These are phyloP conservation scores for Glaucopsyche alexis DNA, from an alignment of 2,888 invertebrate species.

Conservation along the genomic window DNA sequence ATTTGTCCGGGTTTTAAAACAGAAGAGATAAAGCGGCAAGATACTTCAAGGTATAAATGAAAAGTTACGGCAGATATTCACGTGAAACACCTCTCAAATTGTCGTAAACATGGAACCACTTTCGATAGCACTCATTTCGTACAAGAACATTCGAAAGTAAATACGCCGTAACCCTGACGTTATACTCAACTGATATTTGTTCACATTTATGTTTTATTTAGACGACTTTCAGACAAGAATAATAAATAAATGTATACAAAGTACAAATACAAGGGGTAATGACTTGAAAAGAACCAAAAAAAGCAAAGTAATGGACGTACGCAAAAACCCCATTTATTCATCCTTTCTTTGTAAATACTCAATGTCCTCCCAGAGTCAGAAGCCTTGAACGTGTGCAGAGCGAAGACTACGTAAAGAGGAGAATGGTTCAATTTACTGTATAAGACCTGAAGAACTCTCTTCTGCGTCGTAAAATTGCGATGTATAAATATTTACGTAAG, in stretches of 20 bases:
- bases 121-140: slow-evolving; percentile 1
- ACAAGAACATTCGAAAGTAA: slow-evolving; percentile 23
- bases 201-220: neutral
- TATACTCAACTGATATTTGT: slow-evolving; percentile 7
- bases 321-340: neutral
- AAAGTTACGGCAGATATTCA: neutral
- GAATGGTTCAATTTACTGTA: neutral
- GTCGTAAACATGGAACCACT: slow-evolving; percentile 14
- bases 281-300: neutral
- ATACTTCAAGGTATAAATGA: no score
- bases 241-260: slow-evolving; percentile 9
- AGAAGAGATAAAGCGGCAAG: no score
- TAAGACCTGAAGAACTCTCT: neutral
- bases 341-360: neutral
- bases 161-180: slow-evolving; percentile 15
- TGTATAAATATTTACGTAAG: neutral
- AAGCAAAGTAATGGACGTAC: neutral
- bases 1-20: no score
- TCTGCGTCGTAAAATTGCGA: slow-evolving; percentile 11
- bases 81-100: neutral
- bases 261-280: neutral
- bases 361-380: neutral
- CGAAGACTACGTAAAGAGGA: neutral
- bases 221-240: neutral
- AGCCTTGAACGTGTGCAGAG: neutral